Conservation (phyloP, 2,113 vertebrate species). For the Callithrix jacchus region DNA sequence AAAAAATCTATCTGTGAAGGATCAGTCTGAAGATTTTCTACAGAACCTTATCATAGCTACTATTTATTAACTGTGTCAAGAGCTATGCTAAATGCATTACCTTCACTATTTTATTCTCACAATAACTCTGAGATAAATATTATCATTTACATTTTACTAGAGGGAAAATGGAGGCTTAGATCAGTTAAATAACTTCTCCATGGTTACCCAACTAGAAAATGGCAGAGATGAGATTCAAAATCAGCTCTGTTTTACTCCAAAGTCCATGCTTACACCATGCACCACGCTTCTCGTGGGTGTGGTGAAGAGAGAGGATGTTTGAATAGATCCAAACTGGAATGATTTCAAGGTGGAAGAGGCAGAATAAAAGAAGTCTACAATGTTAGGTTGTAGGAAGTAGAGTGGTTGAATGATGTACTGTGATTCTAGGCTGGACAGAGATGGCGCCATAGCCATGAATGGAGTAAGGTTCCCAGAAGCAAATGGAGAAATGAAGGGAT, state of each 20-base stretch:
- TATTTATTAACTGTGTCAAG: not conserved
- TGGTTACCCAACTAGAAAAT: not conserved
- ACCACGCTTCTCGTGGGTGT: not conserved
- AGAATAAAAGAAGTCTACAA: not conserved
- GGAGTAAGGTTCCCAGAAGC: not conserved
- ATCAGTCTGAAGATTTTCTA: not conserved
- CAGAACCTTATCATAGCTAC: not conserved
- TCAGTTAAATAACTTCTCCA: not conserved
- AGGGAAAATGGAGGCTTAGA: not conserved
- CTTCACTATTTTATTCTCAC: not conserved
- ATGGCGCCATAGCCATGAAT: not conserved
- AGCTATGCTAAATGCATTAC: not conserved
- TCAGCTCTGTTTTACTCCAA: constrained; percentile 37
- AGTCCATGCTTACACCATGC: not conserved
- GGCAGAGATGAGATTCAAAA: not conserved
- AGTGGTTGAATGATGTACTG: not conserved
- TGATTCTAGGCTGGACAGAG: not conserved
- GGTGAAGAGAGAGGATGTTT: not conserved
- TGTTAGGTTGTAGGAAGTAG: not conserved
- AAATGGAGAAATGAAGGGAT: not conserved
- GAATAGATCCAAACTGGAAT: not conserved
- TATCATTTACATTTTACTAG: not conserved
- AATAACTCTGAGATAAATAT: not conserved
- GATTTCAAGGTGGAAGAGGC: not conserved
- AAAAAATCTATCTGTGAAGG: not conserved